Base-by-base conservation (phyloP, 1,140 invertebrate genomes). In the Pantala flavescens region DNA sequence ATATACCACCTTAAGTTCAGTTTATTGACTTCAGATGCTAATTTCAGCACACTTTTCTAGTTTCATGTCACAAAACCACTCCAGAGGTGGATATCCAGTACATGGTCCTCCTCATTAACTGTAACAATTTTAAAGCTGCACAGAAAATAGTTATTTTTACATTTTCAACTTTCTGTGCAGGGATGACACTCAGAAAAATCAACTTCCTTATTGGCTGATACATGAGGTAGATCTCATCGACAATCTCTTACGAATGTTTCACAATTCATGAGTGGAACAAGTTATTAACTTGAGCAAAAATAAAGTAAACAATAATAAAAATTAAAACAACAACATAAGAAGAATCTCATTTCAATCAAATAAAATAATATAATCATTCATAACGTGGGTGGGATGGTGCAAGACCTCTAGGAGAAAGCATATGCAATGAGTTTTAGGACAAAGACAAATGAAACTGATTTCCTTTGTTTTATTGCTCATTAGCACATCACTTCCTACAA, bases 191-290 rank as follows among this genome's bases (percentile, higher is more conserved):
- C 14, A 36, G 28, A 19, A 63, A 63, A 63, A 63, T 63, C n/a
- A 63, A 21, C 12, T 63, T 63, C 49, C 49, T 63, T 63, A 63
- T 19, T 63, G 3, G 49, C 49, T 63, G 49, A 63, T 63, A 21
- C 49, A 63, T 63, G 49, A 63, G 49, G 49, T 63, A 63, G 49
- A 63, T 63, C 49, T 63, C 49, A 63, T 21, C n/a, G 49, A 63
- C 49, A 63, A 63, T 63, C 49, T 63, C n/a, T 63, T 63, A 63
- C n/a, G 49, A 63, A 63, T 63, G 49, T 63, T 63, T 63, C n/a
- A 63, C 49, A 63, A 63, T 21, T 63, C 49, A 63, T 63, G 49
- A 63, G 49, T 63, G n/a, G 49, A 63, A 21, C 49, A 63, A 63
- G 49, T 63, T 19, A 19, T 19, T 63, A 7, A 63, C 49, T 63